phyloP scores from a whole-genome alignment of 2,888 invertebrate genomes.

The Scrobipalpa atriplicella region DNA sequence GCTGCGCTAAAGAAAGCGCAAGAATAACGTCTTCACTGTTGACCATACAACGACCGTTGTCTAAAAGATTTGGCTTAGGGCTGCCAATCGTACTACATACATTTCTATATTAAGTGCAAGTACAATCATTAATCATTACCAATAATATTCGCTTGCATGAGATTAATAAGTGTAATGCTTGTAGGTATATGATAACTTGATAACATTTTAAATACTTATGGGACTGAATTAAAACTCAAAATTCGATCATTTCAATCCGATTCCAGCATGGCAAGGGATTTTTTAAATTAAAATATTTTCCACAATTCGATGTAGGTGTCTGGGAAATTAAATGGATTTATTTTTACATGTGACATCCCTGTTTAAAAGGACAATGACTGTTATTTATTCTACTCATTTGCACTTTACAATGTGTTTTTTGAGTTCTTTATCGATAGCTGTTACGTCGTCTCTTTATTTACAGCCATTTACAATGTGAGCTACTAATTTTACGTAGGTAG shows the following conservation, averaged over 20 bases:
- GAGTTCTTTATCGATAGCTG: slow-evolving; percentile 49
- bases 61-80: slow-evolving; percentile 46
- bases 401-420: slow-evolving; percentile 57
- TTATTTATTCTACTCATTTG: slow-evolving; percentile 63
- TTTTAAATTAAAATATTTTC: background rate
- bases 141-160: no score
- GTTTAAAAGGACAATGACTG: slow-evolving; percentile 47
- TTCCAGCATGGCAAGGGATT: no score
- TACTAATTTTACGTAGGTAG: slow-evolving; percentile 47
- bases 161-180: no score
- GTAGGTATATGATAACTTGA: no score
- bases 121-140: background rate
- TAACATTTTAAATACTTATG: no score
- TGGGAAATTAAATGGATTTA: slow-evolving; percentile 18
- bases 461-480: slow-evolving; percentile 57
- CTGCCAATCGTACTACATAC: slow-evolving; percentile 42
- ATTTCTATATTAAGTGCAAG: background rate
- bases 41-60: slow-evolving; percentile 51
- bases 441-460: slow-evolving; percentile 50
- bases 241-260: no score
- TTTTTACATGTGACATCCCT: slow-evolving; percentile 50
- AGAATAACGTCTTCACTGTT: slow-evolving; percentile 67
- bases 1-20: slow-evolving; percentile 59
- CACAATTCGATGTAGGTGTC: background rate
- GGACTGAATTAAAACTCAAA: no score